Conservation (phyloP, 2,113 vertebrate genomes). For the Sebastes schlegelii region DNA sequence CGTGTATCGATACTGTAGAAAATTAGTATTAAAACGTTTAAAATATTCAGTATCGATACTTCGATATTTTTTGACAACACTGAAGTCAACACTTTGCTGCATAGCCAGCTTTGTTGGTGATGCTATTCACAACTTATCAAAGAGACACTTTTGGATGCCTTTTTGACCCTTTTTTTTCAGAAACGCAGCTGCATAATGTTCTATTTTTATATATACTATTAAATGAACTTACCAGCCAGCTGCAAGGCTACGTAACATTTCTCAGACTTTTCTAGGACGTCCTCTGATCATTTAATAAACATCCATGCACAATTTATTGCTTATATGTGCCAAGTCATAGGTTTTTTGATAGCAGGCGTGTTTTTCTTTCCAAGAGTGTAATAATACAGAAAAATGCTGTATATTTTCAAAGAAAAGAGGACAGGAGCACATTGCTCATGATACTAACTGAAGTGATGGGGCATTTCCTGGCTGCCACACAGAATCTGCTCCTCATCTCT, state of each 20-base stretch:
- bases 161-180: neutral
- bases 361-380: neutral
- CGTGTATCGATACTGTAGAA: too few species aligned
- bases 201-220: neutral
- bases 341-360: constrained; percentile 3
- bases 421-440: constrained; percentile 29
- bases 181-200: neutral
- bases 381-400: constrained; percentile 26
- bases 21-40: too few species aligned
- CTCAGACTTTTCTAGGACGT: constrained; percentile 40
- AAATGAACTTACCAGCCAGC: constrained; percentile 22
- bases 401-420: constrained; percentile 34
- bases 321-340: constrained; percentile 47
- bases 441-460: constrained; percentile 42
- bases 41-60: too few species aligned
- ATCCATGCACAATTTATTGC: constrained; percentile 51
- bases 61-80: too few species aligned
- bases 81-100: neutral
- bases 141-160: neutral
- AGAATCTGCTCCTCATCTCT: constrained; percentile 78
- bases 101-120: neutral
- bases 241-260: neutral
- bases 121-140: neutral
- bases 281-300: constrained; percentile 64
- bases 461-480: constrained; percentile 71